A percentile compares a stretch with the other conserved stretches of the same genome.
Evolutionary conservation across 2,113 vertebrate genomes (phyloP).

Genomic region (Symphodus melops): DNA sequence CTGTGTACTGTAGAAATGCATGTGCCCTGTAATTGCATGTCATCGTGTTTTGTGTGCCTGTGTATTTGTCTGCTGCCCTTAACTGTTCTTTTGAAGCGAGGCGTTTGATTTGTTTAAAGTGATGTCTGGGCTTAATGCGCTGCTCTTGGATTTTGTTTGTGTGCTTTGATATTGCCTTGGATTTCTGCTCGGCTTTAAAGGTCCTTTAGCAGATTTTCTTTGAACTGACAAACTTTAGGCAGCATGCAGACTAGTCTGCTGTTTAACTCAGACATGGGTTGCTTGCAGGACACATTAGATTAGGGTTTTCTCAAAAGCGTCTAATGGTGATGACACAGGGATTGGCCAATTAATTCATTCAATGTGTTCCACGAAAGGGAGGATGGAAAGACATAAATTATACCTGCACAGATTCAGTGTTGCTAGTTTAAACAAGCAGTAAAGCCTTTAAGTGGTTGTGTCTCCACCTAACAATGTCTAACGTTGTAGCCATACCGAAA

Average conservation of each 20-base stretch:
- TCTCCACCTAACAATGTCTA: neutral
- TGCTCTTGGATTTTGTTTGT: constrained; percentile 81
- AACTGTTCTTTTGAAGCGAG: constrained; percentile 75
- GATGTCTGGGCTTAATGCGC: constrained; percentile 78
- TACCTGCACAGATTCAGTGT: neutral
- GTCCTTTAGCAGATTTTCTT: constrained; percentile 69
- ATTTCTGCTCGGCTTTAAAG: constrained; percentile 73
- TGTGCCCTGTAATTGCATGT: constrained; percentile 57
- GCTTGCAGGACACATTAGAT: constrained; percentile 39
- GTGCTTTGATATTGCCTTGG: constrained; percentile 76
- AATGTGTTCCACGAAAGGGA: neutral
- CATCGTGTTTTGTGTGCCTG: constrained; percentile 53
- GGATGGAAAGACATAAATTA: neutral
- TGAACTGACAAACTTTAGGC: constrained; percentile 68
- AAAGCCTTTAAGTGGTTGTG: neutral
- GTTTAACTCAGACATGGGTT: constrained; percentile 53
- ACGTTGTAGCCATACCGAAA: too few species aligned
- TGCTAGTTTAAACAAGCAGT: neutral
- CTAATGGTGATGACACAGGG: constrained; percentile 51
- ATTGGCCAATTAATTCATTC: constrained; percentile 34
- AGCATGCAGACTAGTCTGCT: constrained; percentile 42
- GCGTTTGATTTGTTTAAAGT: constrained; percentile 80
- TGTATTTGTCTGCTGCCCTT: constrained; percentile 60
- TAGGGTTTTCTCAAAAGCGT: constrained; percentile 62
- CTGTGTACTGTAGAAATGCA: constrained; percentile 22